A percentile compares a stretch with the other conserved stretches of the same genome.
These are phyloP conservation scores for Nycticebus coucang DNA, from an alignment of 2,113 vertebrate species.

Conservation along the genomic window DNA sequence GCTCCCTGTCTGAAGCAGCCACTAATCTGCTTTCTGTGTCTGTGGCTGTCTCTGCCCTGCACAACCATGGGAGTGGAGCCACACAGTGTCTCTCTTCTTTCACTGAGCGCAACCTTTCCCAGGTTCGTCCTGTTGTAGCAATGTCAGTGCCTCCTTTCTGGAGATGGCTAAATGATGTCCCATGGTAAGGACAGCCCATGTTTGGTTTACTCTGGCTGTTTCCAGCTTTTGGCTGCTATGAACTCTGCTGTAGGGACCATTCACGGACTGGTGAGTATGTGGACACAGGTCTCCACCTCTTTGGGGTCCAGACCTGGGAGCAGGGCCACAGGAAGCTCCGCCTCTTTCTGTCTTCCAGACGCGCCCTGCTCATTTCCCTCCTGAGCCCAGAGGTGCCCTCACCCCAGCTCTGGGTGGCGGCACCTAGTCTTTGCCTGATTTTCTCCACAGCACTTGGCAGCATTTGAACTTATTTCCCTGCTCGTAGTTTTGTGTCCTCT, in stretches of 20 bases:
- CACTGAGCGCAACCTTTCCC: fast-evolving
- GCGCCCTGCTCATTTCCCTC: too few relatives aligned
- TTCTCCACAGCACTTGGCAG: not conserved
- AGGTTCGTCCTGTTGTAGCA: fast-evolving
- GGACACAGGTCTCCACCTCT: not conserved
- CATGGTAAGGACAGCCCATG: fast-evolving
- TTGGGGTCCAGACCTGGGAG: fast-evolving
- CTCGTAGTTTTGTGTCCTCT: not conserved
- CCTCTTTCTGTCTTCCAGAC: too few relatives aligned
- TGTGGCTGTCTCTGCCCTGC: fast-evolving
- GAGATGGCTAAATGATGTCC: fast-evolving
- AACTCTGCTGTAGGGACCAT: fast-evolving
- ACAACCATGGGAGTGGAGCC: not conserved
- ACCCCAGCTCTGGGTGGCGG: fast-evolving
- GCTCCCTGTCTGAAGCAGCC: not conserved
- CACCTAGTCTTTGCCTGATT: too few relatives aligned
- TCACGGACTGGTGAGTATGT: fast-evolving
- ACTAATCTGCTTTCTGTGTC: not conserved
- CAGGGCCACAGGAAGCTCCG: fast-evolving
- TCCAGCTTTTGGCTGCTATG: not conserved
- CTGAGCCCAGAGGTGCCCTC: not conserved
- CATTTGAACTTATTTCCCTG: too few relatives aligned
- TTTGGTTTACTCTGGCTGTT: fast-evolving
- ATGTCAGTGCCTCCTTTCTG: fast-evolving
- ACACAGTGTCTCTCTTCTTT: not conserved